Percentiles rank a stretch among this genome's conserved stretches.
Conservation (phyloP, 2,888 invertebrate species). For the Synergus gifuensis region DNA sequence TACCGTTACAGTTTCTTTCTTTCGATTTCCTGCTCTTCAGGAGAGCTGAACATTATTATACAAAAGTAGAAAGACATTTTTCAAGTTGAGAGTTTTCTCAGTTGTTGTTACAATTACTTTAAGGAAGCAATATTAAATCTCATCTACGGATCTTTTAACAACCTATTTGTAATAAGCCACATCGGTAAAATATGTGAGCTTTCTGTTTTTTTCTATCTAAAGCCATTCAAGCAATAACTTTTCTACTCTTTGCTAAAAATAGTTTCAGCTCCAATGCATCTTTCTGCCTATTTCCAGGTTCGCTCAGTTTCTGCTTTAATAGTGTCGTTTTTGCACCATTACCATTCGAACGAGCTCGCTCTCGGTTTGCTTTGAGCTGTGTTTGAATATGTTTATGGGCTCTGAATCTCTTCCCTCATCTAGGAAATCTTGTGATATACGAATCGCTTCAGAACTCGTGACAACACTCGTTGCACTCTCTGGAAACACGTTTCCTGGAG, state of each 20-base stretch:
- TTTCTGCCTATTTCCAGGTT: background rate
- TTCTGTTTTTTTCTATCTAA: background rate
- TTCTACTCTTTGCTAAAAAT: background rate
- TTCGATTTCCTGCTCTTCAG: background rate
- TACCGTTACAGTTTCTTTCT: constrained; percentile 21
- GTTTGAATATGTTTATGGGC: constrained; percentile 33
- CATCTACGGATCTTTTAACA: background rate
- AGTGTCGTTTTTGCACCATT: constrained; percentile 17
- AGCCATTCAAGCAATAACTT: background rate
- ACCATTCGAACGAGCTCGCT: constrained; percentile 25
- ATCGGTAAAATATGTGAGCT: background rate
- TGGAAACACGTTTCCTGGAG: background rate
- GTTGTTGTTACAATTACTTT: background rate
- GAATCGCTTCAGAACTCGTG: constrained; percentile 6
- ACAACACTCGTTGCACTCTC: constrained; percentile 9
- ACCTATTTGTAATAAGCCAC: too few species aligned
- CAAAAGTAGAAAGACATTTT: background rate
- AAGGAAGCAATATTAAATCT: background rate
- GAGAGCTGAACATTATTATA: background rate
- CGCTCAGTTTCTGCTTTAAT: background rate
- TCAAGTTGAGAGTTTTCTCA: background rate
- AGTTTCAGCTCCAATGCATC: background rate
- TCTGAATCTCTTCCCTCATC: constrained; percentile 18
- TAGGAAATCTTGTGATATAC: constrained; percentile 25
- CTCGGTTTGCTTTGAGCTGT: constrained; percentile 22